Evolutionary conservation across 1,140 invertebrate genomes (phyloP).

Genomic region (Coenobita brevimanus): DNA sequence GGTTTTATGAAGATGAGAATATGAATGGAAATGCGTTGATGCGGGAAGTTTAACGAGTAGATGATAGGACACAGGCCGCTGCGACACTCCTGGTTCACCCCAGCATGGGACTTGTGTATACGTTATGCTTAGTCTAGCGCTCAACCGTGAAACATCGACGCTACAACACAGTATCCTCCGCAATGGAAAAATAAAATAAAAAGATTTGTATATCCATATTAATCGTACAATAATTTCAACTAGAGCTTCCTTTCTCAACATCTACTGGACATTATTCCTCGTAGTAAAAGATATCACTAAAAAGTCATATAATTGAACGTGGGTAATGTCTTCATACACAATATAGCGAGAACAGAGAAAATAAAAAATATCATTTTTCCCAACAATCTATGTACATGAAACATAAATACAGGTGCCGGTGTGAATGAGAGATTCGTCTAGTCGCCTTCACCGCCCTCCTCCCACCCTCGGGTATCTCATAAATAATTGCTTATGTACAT

Average conservation of each 20-base stretch:
- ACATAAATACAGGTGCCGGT: constrained; percentile 58
- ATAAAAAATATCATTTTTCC: constrained; percentile 52
- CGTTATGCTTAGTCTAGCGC: constrained; percentile 59
- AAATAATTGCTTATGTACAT: too few species aligned
- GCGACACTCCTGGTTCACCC: constrained; percentile 46
- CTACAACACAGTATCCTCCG: constrained; percentile 60
- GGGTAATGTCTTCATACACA: constrained; percentile 40
- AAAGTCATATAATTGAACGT: constrained; percentile 31
- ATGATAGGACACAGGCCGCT: constrained; percentile 37
- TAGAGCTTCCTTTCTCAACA: constrained; percentile 56
- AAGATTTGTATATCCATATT: constrained; percentile 50
- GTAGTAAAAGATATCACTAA: constrained; percentile 56
- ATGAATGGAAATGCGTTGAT: too few species aligned
- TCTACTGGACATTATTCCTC: constrained; percentile 41
- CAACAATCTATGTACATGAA: constrained; percentile 58
- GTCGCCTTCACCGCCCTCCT: too few species aligned
- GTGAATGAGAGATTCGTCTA: constrained; percentile 39
- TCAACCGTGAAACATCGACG: constrained; percentile 51
- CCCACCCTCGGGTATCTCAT: not conserved
- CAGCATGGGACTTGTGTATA: constrained; percentile 55
- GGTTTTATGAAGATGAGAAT: too few species aligned
- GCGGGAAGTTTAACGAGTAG: constrained; percentile 10
- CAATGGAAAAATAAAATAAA: constrained; percentile 66
- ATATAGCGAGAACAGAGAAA: constrained; percentile 32
- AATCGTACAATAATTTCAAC: constrained; percentile 49